phyloP scores from a whole-genome alignment of 53 echinoderm and acorn worm genomes.

The Actinopyga echinites region DNA sequence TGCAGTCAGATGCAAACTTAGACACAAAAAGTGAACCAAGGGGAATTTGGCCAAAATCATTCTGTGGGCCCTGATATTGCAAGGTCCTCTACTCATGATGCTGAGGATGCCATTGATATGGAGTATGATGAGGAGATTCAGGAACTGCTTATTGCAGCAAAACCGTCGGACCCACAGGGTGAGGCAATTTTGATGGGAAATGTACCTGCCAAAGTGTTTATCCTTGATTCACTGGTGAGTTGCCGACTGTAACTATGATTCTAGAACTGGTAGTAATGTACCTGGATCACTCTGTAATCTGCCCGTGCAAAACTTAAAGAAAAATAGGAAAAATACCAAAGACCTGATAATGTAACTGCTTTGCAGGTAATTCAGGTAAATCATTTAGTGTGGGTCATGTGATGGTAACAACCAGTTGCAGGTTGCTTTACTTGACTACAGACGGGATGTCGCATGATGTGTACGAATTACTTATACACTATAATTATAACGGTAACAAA shows the following conservation, averaged over 20 bases:
- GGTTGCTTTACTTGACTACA: no score
- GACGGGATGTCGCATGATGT: no score
- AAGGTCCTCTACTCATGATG: neutral
- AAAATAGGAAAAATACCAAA: neutral
- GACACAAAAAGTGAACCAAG: slow-evolving; percentile 26
- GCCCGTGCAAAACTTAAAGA: neutral
- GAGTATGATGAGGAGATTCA: slow-evolving; percentile 16
- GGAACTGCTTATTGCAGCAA: slow-evolving; percentile 4
- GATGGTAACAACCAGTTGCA: no score
- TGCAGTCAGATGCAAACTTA: neutral
- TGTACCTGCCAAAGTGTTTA: neutral
- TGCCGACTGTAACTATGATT: neutral
- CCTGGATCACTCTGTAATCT: neutral
- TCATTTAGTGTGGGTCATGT: neutral
- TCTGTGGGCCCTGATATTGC: neutral
- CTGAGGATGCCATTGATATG: neutral
- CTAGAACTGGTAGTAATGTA: neutral
- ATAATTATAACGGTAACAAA: no score
- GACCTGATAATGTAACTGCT: neutral
- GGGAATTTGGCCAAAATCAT: neutral
- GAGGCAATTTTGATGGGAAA: neutral
- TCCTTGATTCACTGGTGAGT: slow-evolving; percentile 7
- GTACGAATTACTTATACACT: no score
- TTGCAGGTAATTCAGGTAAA: neutral
- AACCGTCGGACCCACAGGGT: neutral